Conservation (phyloP, 1,140 invertebrate species). For the Carposina sasakii region DNA sequence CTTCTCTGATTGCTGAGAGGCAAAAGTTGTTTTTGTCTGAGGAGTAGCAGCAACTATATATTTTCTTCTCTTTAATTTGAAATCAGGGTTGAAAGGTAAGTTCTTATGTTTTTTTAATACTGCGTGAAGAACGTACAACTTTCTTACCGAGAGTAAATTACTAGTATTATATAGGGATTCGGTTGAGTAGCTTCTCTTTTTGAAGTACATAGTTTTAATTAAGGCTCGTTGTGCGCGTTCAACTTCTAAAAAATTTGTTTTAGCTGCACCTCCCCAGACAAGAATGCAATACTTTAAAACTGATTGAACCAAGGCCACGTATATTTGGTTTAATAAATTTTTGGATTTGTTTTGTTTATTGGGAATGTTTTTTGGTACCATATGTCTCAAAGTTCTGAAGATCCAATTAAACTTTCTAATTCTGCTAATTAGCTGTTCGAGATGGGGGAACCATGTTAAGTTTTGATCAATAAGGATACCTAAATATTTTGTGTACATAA, state of each 20-base stretch:
- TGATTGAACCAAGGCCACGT: conserved; percentile 2
- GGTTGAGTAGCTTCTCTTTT: conserved; percentile 3
- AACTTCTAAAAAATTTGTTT: background rate
- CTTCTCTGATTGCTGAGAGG: background rate
- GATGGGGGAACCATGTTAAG: conserved; percentile 2
- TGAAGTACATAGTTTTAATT: conserved; percentile 3
- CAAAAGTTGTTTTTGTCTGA: background rate
- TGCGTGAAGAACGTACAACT: background rate
- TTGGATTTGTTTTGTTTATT: too few species aligned
- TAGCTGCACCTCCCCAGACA: conserved; percentile 8
- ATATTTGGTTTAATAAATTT: conserved; percentile 4
- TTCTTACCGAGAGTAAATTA: conserved; percentile 1
- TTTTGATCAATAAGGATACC: background rate
- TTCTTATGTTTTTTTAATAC: background rate
- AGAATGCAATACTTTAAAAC: background rate
- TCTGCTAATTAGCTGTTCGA: background rate
- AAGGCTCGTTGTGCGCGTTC: conserved; percentile 5
- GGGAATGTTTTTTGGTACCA: too few species aligned
- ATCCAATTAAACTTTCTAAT: conserved; percentile 4
- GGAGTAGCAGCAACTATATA: background rate
- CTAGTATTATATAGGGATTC: background rate
- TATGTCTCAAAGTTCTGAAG: conserved; percentile 6
- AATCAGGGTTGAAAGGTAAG: background rate
- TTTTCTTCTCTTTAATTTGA: background rate
- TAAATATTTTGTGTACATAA: conserved; percentile 1